Evolutionary conservation across 2,888 invertebrate genomes (phyloP), one percentile per base, ranked within the genome.

Genomic region (Ormyrus pomaceus): DNA sequence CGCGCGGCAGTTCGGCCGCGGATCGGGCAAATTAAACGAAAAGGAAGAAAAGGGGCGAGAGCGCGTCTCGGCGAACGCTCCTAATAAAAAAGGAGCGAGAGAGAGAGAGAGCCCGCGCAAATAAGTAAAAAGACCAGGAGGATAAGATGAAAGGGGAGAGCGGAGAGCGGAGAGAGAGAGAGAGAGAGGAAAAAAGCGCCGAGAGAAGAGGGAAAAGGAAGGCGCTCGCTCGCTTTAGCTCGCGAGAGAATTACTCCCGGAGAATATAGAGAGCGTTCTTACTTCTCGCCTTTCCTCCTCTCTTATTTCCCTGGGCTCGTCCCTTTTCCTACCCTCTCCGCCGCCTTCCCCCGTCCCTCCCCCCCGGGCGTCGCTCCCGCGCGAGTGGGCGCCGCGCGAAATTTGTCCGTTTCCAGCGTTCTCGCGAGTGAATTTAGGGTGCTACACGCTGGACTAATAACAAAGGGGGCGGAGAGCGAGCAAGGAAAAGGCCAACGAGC

Each of bases 341-440:
- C 7, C 9, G 53, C 51, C 34, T 11, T 11, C 13, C 34, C 69
- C 51, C 53, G 65, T 50, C 74, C 50, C 58, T 9, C 53, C 55
- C 10, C 55, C 70, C 48, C 62, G 56, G 72, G 13, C 13, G 13
- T 56, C 71, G 19, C 62, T 72, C 62, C 48, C 50, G 55, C 48
- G 45, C 58, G 65, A 34, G 34, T 10, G 48, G 9, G 13, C 8
- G 13, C 9, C 50, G 10, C 74, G 70, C 80, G 76, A 80, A 80
- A 80, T 76, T 76, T 76, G 80, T 76, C 76, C 76, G 75, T 71
- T 75, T 66, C 71, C 64, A 70, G 70, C 55, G 59, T 19, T 53
- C n/a, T 50, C 77, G 69, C 74, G 81, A 74, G 70, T 75, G 81
- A 81, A 81, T 81, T 81, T 81, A 81, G 81, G 81, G 81, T 81